These are phyloP conservation scores for Coilia nasus DNA, from an alignment of 2,797 vertebrate genomes.

Conservation along the genomic window DNA sequence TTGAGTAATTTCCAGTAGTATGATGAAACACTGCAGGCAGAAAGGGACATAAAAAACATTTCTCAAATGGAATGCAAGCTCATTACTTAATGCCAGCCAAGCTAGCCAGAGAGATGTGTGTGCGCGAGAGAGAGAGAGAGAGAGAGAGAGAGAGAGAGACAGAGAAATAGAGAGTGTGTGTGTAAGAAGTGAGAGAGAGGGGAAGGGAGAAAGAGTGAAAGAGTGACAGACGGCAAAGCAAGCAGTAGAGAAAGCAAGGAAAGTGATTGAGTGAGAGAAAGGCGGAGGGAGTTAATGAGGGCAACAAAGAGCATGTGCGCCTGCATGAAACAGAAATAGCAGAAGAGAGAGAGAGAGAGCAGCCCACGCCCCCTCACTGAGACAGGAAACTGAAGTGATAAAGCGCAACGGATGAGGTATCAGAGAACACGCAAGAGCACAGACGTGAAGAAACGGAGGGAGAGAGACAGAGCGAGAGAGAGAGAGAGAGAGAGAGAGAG, in stretches of 20 bases:
- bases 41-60: neutral
- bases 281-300: neutral
- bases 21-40: neutral
- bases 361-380: conserved; percentile 44
- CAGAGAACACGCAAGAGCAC: neutral
- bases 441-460: neutral
- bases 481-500: conserved; percentile 24
- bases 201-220: neutral
- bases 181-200: neutral
- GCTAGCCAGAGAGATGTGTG: neutral
- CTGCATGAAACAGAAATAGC: neutral
- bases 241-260: conserved; percentile 23
- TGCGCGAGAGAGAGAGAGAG: neutral
- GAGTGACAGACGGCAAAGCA: neutral
- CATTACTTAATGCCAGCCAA: neutral
- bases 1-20: neutral
- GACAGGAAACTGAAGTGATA: conserved; percentile 54
- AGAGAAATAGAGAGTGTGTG: conserved; percentile 12
- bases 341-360: neutral
- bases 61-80: neutral
- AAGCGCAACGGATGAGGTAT: conserved; percentile 9
- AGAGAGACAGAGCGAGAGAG: conserved; percentile 34
- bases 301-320: conserved; percentile 14
- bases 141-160: conserved; percentile 26
- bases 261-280: neutral